Evolutionary conservation across 1,140 invertebrate species (phyloP), one percentile per base, ranked within the genome.

Genomic region (Drosophila sulfurigaster): DNA sequence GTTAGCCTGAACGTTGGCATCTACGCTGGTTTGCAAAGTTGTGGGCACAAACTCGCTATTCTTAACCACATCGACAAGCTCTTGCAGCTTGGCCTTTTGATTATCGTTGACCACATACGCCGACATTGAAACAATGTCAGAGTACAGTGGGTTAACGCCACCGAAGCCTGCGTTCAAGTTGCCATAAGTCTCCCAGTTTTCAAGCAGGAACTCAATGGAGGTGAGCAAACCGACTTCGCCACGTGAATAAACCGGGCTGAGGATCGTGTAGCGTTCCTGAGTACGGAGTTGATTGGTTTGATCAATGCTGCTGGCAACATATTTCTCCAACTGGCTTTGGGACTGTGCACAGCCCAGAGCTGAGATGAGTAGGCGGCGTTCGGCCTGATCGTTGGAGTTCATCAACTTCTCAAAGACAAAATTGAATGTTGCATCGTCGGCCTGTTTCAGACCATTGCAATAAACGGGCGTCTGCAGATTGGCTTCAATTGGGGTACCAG

Each of bases 391-490:
- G 51, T 94, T 93, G 0, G 95, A 93, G 5, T 91, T 83, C 30
- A 93, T 78, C 73, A 96, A 96, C 51, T 94, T 83, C 2, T 94
- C 69, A 92, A 94, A 95, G 2, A 95, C 93, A 86, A 94, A 95
- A 56, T 95, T 88, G 94, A 95, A 97, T 56, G 95, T 95, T 0
- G 93, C 83, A 41, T 92, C 78, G 0, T 93, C 92, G 2, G 96
- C 95, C 57, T 95, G 65, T 75, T 93, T 93, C 0, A 97, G 93
- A 0, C 94, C 96, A 38, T 94, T 94, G 89, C 96, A 97, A 76
- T 96, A 96, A 1, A 95, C 94, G 0, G 93, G 79, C 3, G 75
- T 58, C 64, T 91, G 91, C 13, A 92, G 45, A 75, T 93, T 92
- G 1, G 90, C 78, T 7, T 79, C 69, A 56, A 92, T 82, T 5